Conservation (phyloP, 2,113 vertebrate genomes). For the Pimephales promelas region DNA sequence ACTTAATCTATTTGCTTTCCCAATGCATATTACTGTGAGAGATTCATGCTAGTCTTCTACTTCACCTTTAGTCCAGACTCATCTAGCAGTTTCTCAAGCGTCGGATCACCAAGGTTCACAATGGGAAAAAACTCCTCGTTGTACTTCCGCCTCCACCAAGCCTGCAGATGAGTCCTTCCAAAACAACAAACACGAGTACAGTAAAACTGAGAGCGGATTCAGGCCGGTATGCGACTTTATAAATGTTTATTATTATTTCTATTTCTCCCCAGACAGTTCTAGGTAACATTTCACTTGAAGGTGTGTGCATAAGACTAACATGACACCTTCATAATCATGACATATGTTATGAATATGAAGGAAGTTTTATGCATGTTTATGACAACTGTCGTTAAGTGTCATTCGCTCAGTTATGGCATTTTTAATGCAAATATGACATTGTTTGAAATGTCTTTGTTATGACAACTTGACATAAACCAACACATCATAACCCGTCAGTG, state of each 20-base stretch:
- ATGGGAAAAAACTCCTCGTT: conserved; percentile 78
- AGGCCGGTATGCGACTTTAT: not conserved
- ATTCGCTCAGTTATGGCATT: too few relatives aligned
- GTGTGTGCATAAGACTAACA: too few relatives aligned
- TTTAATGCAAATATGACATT: too few relatives aligned
- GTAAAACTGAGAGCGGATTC: not conserved
- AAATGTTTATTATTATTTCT: not conserved
- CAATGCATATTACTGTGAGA: not conserved
- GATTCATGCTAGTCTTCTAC: not conserved
- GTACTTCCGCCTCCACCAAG: conserved; percentile 80
- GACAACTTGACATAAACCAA: too few relatives aligned
- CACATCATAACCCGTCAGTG: too few relatives aligned
- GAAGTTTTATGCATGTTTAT: too few relatives aligned
- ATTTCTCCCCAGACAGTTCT: not conserved
- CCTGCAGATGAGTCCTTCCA: conserved; percentile 47
- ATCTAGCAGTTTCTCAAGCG: conserved; percentile 67
- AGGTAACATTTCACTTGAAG: too few relatives aligned
- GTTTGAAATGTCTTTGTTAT: too few relatives aligned
- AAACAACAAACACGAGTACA: not conserved
- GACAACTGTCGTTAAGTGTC: too few relatives aligned
- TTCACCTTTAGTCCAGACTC: conserved; percentile 78
- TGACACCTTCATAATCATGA: too few relatives aligned
- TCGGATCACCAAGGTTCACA: conserved; percentile 74
- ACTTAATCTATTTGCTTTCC: not conserved
- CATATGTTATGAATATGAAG: too few relatives aligned